Percentiles rank a stretch among this genome's conserved stretches.
These are phyloP conservation scores for Numenius arquata DNA, from an alignment of 2,113 vertebrate species.

Conservation along the genomic window DNA sequence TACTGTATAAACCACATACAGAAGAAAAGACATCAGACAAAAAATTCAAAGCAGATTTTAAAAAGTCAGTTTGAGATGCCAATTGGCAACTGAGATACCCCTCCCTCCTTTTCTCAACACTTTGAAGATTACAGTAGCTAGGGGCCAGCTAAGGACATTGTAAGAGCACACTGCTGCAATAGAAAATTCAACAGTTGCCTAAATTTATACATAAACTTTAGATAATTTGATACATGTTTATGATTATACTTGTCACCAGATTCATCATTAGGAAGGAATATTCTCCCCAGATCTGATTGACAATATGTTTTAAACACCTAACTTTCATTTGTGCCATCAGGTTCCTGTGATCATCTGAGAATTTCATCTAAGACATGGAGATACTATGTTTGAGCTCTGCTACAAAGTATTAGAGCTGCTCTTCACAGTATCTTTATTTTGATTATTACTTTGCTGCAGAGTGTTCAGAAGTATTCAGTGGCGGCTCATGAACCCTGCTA, in stretches of 20 bases:
- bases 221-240: not conserved
- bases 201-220: not conserved
- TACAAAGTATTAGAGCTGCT: not conserved
- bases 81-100: not conserved
- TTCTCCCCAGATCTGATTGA: not conserved
- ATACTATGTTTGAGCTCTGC: not conserved
- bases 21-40: not conserved
- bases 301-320: not conserved
- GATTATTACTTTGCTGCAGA: not conserved
- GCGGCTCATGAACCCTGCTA: not conserved
- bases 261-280: not conserved
- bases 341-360: not conserved
- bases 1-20: not conserved
- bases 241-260: not conserved
- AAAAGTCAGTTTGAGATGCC: not conserved
- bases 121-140: not conserved
- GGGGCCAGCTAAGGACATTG: not conserved
- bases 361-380: not conserved
- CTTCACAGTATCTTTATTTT: not conserved
- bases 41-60: not conserved
- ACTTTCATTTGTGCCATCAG: not conserved
- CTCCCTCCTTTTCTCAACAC: not conserved
- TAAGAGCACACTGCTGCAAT: not conserved
- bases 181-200: not conserved
- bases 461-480: not conserved